Evolutionary conservation across 2,797 vertebrate species (phyloP).

Genomic region (Choloepus didactylus): DNA sequence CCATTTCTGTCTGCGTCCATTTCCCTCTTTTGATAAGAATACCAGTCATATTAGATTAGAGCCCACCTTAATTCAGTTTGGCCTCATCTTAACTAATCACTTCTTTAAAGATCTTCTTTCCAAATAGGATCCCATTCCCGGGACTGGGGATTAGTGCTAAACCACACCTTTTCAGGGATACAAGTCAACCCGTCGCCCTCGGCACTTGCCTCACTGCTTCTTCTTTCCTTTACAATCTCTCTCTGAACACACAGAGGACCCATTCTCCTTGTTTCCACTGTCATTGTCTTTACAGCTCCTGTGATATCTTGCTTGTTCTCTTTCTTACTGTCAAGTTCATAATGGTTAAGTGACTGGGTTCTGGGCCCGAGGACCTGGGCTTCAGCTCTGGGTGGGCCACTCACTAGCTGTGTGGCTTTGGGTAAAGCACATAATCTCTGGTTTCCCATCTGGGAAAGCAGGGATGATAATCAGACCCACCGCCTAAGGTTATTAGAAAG

Average conservation of each 20-base stretch:
- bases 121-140: too few relatives aligned
- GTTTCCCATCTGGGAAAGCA: background rate
- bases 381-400: background rate
- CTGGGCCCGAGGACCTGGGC: background rate
- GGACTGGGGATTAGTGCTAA: too few relatives aligned
- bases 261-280: background rate
- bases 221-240: background rate
- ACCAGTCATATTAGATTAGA: too few relatives aligned
- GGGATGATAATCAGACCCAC: background rate
- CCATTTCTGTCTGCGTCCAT: too few relatives aligned
- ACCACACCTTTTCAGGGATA: too few relatives aligned
- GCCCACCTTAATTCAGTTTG: too few relatives aligned
- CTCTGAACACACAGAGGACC: background rate
- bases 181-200: too few relatives aligned
- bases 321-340: background rate
- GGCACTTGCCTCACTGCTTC: background rate
- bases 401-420: background rate
- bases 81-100: too few relatives aligned
- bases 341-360: conserved; percentile 7
- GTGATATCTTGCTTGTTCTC: background rate
- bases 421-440: background rate
- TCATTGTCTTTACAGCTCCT: conserved; percentile 14
- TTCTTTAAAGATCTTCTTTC: too few relatives aligned
- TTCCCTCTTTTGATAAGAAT: too few relatives aligned
- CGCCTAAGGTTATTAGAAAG: background rate